Evolutionary conservation across 2,888 invertebrate genomes (phyloP).

Genomic region (Leistus spinibarbis): DNA sequence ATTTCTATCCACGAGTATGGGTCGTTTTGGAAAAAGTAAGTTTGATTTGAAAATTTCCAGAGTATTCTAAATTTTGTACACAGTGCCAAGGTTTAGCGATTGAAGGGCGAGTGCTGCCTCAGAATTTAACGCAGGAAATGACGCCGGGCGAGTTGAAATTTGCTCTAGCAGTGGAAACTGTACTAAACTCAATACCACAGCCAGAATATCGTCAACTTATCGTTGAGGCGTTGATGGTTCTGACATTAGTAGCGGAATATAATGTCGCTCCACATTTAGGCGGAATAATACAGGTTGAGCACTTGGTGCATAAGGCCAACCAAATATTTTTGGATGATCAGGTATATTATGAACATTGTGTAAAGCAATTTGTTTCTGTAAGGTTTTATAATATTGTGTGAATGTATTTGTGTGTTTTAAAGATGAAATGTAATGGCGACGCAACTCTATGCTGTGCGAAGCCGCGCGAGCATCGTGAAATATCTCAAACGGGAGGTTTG

Average conservation of each 20-base stretch:
- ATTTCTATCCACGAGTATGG: slow-evolving; percentile 97
- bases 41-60: slow-evolving; percentile 23
- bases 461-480: slow-evolving; percentile 66
- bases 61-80: slow-evolving; percentile 46
- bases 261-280: slow-evolving; percentile 79
- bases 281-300: slow-evolving; percentile 85
- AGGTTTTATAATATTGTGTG: too few species aligned
- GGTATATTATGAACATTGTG: slow-evolving; percentile 60
- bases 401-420: slow-evolving; percentile 43
- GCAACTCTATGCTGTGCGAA: slow-evolving; percentile 94
- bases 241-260: slow-evolving; percentile 88
- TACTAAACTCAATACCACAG: slow-evolving; percentile 95
- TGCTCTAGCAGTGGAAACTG: slow-evolving; percentile 95
- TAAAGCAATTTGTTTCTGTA: not conserved
- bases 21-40: slow-evolving; percentile 81
- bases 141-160: slow-evolving; percentile 98
- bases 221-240: slow-evolving; percentile 96
- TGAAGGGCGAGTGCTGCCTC: slow-evolving; percentile 87
- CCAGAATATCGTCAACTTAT: slow-evolving; percentile 97
- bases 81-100: slow-evolving; percentile 93
- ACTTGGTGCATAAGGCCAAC: slow-evolving; percentile 92
- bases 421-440: slow-evolving; percentile 87
- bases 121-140: slow-evolving; percentile 97
- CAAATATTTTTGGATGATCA: slow-evolving; percentile 95
- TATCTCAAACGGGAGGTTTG: slow-evolving; percentile 66